These are phyloP conservation scores for Spodoptera picta DNA, from an alignment of 2,888 invertebrate species.

Conservation along the genomic window DNA sequence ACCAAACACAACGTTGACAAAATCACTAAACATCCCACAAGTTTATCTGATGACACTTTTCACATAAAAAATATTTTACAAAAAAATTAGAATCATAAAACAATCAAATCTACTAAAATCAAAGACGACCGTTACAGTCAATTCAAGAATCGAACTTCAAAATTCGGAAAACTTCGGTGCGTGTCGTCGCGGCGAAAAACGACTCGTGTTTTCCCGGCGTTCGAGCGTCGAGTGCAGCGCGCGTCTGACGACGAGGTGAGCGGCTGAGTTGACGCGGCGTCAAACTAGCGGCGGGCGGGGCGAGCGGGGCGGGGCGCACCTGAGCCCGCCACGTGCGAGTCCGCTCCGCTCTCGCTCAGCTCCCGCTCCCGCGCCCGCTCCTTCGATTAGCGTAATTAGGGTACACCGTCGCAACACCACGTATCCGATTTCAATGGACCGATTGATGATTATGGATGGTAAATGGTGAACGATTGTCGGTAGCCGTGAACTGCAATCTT, in stretches of 20 bases:
- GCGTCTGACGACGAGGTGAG: conserved; percentile 83
- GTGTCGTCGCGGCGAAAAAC: conserved; percentile 82
- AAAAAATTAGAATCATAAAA: conserved; percentile 52
- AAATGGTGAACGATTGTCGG: conserved; percentile 68
- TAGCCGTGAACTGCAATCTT: conserved; percentile 63
- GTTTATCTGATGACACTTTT: conserved; percentile 61
- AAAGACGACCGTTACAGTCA: conserved; percentile 59
- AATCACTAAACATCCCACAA: conserved; percentile 85
- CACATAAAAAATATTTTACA: conserved; percentile 54
- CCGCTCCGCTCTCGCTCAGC: conserved; percentile 68
- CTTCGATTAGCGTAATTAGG: conserved; percentile 74
- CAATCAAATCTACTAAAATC: conserved; percentile 59
- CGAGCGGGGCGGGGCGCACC: conserved; percentile 86
- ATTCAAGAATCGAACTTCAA: conserved; percentile 66
- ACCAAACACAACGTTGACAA: conserved; percentile 70
- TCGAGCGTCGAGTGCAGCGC: conserved; percentile 87
- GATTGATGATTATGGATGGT: conserved; percentile 76
- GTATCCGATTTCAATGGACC: conserved; percentile 79
- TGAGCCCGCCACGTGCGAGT: conserved; percentile 79
- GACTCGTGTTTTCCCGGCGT: conserved; percentile 87
- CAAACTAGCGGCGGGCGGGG: conserved; percentile 71
- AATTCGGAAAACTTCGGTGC: conserved; percentile 79
- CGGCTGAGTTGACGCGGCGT: conserved; percentile 75
- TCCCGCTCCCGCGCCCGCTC: conserved; percentile 62
- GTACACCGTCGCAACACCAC: conserved; percentile 69